These are phyloP conservation scores for Tiaroga cobitis DNA, from an alignment of 2,797 vertebrate genomes.

Conservation along the genomic window DNA sequence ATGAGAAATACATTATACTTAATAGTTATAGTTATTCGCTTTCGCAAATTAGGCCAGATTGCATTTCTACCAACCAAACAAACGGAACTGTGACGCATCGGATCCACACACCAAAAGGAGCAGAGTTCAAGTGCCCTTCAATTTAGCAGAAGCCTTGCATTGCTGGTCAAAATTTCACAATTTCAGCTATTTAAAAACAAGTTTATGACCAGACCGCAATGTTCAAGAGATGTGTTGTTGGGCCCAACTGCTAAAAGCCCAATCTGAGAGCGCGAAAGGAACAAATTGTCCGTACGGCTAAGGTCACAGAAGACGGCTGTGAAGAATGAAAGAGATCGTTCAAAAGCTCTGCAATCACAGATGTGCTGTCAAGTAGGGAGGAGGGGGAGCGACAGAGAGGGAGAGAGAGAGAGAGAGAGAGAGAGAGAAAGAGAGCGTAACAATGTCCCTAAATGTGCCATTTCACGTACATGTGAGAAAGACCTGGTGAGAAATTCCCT, in stretches of 20 bases:
- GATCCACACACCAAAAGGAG: background rate
- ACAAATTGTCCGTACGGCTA: slow-evolving; percentile 41
- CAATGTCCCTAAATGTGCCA: slow-evolving; percentile 21
- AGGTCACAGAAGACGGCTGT: slow-evolving; percentile 48
- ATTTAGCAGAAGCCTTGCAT: background rate
- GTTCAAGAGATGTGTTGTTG: slow-evolving; percentile 27
- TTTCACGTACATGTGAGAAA: slow-evolving; percentile 40
- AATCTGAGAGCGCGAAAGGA: slow-evolving; percentile 22
- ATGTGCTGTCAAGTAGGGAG: slow-evolving; percentile 34
- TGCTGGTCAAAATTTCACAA: slow-evolving; percentile 36
- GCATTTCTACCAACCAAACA: background rate
- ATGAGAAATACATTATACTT: background rate
- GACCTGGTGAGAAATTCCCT: slow-evolving; percentile 15
- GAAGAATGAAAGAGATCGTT: slow-evolving; percentile 55
- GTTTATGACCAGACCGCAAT: slow-evolving; percentile 17
- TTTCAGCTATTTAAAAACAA: slow-evolving; percentile 18
- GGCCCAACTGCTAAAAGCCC: background rate
- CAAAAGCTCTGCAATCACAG: slow-evolving; percentile 51
- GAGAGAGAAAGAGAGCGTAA: background rate
- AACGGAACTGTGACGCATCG: background rate
- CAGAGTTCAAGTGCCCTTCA: background rate
- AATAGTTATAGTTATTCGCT: background rate
- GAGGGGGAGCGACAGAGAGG: background rate
- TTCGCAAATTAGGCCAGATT: background rate
- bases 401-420: background rate